Conservation (phyloP, 2,888 invertebrate genomes). For the Melangyna quadrimaculata region DNA sequence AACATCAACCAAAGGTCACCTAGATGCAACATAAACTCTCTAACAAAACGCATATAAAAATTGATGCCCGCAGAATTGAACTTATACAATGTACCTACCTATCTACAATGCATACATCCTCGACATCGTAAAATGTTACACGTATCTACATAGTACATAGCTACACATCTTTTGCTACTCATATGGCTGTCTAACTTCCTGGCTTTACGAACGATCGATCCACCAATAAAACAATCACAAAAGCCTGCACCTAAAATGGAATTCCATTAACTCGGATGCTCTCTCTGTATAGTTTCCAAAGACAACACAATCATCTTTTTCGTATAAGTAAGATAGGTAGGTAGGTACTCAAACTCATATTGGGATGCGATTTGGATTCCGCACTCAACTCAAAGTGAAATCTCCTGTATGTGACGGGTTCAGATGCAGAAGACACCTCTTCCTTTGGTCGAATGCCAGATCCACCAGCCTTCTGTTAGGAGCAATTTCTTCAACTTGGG, state of each 20-base stretch:
- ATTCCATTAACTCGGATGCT: slow-evolving; percentile 60
- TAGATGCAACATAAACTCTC: slow-evolving; percentile 15
- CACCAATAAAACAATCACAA: slow-evolving; percentile 66
- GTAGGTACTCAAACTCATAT: background rate
- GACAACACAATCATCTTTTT: slow-evolving; percentile 67
- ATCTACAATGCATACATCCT: no score
- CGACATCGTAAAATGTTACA: slow-evolving; percentile 1
- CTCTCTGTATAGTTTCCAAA: background rate
- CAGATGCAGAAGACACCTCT: slow-evolving; percentile 36
- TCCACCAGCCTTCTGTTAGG: background rate
- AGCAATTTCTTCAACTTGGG: slow-evolving; percentile 16
- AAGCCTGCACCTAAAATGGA: slow-evolving; percentile 68
- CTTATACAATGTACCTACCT: background rate
- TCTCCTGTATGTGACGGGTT: slow-evolving; percentile 30
- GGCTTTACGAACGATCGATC: slow-evolving; percentile 54
- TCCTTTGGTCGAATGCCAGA: background rate
- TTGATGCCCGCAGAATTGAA: slow-evolving; percentile 44
- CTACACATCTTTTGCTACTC: slow-evolving; percentile 16
- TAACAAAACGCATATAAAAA: slow-evolving; percentile 14
- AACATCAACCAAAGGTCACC: slow-evolving; percentile 50
- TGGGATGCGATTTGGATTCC: slow-evolving; percentile 24
- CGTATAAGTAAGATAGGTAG: no score
- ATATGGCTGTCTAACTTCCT: slow-evolving; percentile 53
- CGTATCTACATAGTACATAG: background rate
- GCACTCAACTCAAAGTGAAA: slow-evolving; percentile 59